Percentiles rank a stretch among this genome's conserved stretches.
Evolutionary conservation across 2,888 invertebrate species (phyloP).

Genomic region (Leucozona laternaria): DNA sequence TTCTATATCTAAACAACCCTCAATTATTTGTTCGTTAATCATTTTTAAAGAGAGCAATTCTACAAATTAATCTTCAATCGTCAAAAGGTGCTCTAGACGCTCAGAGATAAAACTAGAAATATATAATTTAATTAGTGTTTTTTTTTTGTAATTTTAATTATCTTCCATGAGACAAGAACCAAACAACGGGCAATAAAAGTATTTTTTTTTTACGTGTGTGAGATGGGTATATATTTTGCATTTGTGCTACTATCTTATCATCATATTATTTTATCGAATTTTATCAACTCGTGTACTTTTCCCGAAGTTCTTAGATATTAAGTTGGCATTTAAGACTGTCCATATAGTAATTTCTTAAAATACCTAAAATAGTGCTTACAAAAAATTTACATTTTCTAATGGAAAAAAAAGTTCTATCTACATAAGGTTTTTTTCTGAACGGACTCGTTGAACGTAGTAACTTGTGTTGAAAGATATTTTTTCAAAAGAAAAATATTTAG

Average conservation of each 20-base stretch:
- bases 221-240: conserved; percentile 60
- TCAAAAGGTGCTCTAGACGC: conserved; percentile 39
- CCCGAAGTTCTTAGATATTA: conserved; percentile 43
- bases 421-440: not conserved
- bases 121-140: conserved; percentile 51
- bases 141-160: conserved; percentile 58
- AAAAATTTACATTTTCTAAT: not conserved
- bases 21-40: conserved; percentile 22
- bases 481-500: not conserved
- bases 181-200: not conserved
- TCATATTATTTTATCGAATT: conserved; percentile 72
- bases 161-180: conserved; percentile 55
- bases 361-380: conserved; percentile 46
- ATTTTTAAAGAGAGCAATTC: conserved; percentile 12
- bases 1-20: conserved; percentile 23
- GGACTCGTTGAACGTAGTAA: not conserved
- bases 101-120: conserved; percentile 40
- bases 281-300: conserved; percentile 63
- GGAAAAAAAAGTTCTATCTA: not conserved
- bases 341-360: conserved; percentile 43
- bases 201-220: conserved; percentile 3
- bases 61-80: conserved; percentile 39
- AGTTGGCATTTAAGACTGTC: conserved; percentile 38
- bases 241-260: conserved; percentile 72
- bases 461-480: not conserved